Evolutionary conservation across 2,888 invertebrate genomes (phyloP), one percentile per base, ranked within the genome.

Genomic region (Nephrocerus scutellatus): DNA sequence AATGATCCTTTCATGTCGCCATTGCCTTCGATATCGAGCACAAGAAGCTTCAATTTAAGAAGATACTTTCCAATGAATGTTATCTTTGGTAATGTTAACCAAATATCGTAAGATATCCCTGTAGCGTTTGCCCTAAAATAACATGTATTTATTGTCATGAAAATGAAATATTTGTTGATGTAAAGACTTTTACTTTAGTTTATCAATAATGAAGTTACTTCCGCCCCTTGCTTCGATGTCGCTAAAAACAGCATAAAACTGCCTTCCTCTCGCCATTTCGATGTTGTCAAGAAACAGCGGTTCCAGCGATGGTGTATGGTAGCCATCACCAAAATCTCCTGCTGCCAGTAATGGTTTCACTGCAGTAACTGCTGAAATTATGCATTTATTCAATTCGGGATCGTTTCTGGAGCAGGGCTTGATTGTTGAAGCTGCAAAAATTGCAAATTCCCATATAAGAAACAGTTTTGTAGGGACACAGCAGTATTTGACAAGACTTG

Each of bases 241-340:
- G 20, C 57, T 60, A 25, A 68, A 68, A 1, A 57, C 51, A 1
- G 68, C 68, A 41, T 58, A 54, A 39, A 68, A 69, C 30, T 67
- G 66, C 24, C 53, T 54, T 13, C 65, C 61, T 12, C 61, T 50
- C 1, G 60, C 57, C 50, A 68, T 56, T 31, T 63, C 58, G 20
- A 68, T 68, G 41, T 63, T 63, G 19, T 66, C 67, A 34, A 68
- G 43, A 13, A 48, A 35, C 31, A 68, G 44, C 1, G 68, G 68
- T 38, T 68, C 68, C 41, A 68, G 35, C 3, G 65, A 58, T 3
- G 66, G 64, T 3, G 63, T 62, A 16, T 34, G 50, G 36, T 55
- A 68, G n/a, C 63, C 68, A 47, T 66, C 68, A 4, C 68, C 69
- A 3, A 68, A 51, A 51, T 66, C 57, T 2, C 68, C 68, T 22